These are phyloP conservation scores for Drosophila seguyi DNA, from an alignment of 1,140 invertebrate species.

Conservation along the genomic window DNA sequence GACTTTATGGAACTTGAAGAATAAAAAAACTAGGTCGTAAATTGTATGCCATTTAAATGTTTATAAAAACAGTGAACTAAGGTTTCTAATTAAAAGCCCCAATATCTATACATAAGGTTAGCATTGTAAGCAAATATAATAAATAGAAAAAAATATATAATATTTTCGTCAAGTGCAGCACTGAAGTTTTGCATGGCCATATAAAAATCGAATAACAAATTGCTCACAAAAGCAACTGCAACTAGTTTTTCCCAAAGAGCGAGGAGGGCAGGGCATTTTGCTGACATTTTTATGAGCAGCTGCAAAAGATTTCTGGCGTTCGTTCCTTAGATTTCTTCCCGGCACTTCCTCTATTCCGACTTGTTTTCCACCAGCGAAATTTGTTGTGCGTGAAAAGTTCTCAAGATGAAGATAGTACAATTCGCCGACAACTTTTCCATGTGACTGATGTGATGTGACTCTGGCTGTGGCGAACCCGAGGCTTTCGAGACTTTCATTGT, in stretches of 20 bases:
- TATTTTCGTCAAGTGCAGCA: constrained; percentile 7
- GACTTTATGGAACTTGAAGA: neutral
- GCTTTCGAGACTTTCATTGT: constrained; percentile 10
- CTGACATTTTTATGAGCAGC: constrained; percentile 79
- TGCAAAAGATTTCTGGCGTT: constrained; percentile 72
- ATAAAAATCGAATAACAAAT: constrained; percentile 82
- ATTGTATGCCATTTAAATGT: neutral
- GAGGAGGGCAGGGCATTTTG: constrained; percentile 4
- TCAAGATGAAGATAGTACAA: constrained; percentile 47
- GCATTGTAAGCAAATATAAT: neutral
- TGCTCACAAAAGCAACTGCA: constrained; percentile 63
- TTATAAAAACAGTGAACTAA: neutral
- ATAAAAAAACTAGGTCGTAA: neutral
- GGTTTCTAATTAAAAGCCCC: neutral
- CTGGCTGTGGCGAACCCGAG: constrained; percentile 11
- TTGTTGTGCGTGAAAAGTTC: constrained; percentile 77
- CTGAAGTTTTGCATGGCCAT: constrained; percentile 71
- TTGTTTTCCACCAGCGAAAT: constrained; percentile 68
- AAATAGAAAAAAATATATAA: neutral
- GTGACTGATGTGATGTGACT: constrained; percentile 49
- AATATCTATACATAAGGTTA: neutral
- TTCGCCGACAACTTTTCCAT: constrained; percentile 40
- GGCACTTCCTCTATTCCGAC: constrained; percentile 29
- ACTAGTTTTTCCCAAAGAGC: constrained; percentile 11
- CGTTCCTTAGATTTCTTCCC: constrained; percentile 33